These are phyloP conservation scores for Cottoperca gobio DNA, from an alignment of 2,797 vertebrate species.

Conservation along the genomic window DNA sequence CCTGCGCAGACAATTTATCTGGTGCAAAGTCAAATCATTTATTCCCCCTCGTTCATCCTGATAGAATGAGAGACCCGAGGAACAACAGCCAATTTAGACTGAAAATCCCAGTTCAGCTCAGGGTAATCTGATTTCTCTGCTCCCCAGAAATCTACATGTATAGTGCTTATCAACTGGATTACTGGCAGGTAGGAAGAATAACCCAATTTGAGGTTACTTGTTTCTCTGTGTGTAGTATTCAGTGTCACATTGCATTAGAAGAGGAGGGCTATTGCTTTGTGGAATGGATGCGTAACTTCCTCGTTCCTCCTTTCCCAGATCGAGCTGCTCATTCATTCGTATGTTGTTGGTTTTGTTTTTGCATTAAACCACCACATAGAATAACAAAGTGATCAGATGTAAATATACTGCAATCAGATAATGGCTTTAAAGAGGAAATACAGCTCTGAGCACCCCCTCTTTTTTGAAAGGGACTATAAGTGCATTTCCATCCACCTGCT, in stretches of 20 bases:
- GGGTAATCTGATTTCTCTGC: constrained; percentile 87
- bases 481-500: too few species aligned
- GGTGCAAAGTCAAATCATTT: constrained; percentile 82
- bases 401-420: constrained; percentile 70
- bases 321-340: constrained; percentile 49
- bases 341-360: constrained; percentile 32
- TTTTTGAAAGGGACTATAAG: neutral
- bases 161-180: constrained; percentile 89
- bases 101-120: constrained; percentile 83
- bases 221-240: constrained; percentile 87
- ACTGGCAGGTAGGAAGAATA: constrained; percentile 89
- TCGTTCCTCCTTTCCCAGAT: constrained; percentile 54
- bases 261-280: constrained; percentile 77
- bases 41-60: constrained; percentile 82
- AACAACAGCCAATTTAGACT: constrained; percentile 83
- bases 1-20: constrained; percentile 70
- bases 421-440: constrained; percentile 46
- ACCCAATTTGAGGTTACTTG: constrained; percentile 88
- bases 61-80: constrained; percentile 80
- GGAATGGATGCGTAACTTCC: constrained; percentile 69
- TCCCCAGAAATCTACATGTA: constrained; percentile 88
- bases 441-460: constrained; percentile 2
- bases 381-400: constrained; percentile 55
- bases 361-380: constrained; percentile 34
- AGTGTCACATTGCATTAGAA: constrained; percentile 85